A percentile compares a stretch with the other conserved stretches of the same genome.
phyloP scores from a whole-genome alignment of 2,888 invertebrate genomes.

The Lepidocyrtoides sp. region DNA sequence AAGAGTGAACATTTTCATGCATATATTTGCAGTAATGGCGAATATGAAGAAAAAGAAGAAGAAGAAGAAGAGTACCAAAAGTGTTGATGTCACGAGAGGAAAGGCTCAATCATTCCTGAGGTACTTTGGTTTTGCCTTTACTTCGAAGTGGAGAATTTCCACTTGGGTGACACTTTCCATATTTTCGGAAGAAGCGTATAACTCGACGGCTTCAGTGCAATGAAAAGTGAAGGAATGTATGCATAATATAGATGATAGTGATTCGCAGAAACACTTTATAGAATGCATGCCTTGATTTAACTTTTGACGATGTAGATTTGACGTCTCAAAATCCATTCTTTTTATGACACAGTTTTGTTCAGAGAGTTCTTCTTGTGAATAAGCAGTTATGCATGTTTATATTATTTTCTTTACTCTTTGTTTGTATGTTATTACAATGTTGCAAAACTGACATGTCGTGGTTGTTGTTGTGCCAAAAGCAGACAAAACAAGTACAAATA shows the following conservation, averaged over 20 bases:
- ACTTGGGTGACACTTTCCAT: slow-evolving; percentile 31
- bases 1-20: not conserved
- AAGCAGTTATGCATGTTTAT: slow-evolving; percentile 4
- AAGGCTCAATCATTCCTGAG: slow-evolving; percentile 27
- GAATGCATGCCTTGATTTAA: not conserved
- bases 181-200: not conserved
- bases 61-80: not conserved
- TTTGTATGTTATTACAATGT: not conserved
- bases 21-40: not conserved
- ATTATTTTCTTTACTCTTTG: not conserved
- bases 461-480: slow-evolving; percentile 24
- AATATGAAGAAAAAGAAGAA: too few species aligned
- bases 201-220: not conserved
- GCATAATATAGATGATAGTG: too few species aligned
- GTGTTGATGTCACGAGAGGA: slow-evolving; percentile 5
- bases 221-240: not conserved
- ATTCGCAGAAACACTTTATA: too few species aligned
- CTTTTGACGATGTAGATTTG: not conserved
- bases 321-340: not conserved
- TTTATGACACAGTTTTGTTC: not conserved
- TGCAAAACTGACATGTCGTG: not conserved
- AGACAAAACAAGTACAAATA: slow-evolving; percentile 9
- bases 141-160: not conserved
- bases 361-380: not conserved
- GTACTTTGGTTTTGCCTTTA: not conserved